These are phyloP conservation scores for Troilus luridus DNA, from an alignment of 2,888 invertebrate genomes.

Conservation along the genomic window DNA sequence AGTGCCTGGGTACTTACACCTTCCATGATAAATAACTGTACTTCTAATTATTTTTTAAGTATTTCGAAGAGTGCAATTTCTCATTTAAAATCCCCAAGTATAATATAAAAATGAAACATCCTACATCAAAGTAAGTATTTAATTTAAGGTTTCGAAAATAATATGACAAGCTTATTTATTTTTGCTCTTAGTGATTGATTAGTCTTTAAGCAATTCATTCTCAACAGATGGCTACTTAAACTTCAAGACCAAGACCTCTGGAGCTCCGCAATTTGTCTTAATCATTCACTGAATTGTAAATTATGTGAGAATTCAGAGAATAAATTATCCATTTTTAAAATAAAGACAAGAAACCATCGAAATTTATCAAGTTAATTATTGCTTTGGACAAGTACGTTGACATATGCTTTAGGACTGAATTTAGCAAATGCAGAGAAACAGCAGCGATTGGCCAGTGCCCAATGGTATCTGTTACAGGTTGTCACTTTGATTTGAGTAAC, in stretches of 20 bases:
- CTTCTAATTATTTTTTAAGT: too few species aligned
- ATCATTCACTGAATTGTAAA: background rate
- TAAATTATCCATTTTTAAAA: background rate
- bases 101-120: background rate
- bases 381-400: background rate
- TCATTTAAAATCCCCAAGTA: background rate
- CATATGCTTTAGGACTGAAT: background rate
- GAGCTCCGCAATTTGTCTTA: background rate
- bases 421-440: background rate
- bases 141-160: background rate
- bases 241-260: background rate
- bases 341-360: background rate
- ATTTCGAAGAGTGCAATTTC: background rate
- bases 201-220: background rate
- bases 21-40: too few species aligned
- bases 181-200: background rate
- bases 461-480: background rate
- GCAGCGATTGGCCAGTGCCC: background rate
- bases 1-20: too few species aligned
- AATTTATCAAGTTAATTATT: background rate
- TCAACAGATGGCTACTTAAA: background rate
- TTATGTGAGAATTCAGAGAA: background rate
- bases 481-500: too few species aligned
- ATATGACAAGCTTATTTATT: background rate
- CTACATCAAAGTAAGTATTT: background rate